Evolutionary conservation across 2,113 vertebrate genomes (phyloP).

Genomic region (Apteryx owenii): DNA sequence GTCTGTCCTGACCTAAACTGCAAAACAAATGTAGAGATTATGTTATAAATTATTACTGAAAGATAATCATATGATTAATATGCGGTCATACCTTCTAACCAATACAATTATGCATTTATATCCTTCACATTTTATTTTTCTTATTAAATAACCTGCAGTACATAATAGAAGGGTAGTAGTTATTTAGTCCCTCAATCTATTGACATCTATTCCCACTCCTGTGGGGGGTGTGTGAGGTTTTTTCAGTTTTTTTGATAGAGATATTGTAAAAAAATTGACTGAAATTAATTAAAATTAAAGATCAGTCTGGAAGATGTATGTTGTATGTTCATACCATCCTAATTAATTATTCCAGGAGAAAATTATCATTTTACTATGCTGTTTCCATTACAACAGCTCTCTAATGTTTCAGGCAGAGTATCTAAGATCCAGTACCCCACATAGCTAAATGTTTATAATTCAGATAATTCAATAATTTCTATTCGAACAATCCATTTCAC

Average conservation of each 20-base stretch:
- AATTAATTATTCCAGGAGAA: background rate
- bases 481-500: background rate
- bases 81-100: background rate
- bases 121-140: background rate
- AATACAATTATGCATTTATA: background rate
- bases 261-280: background rate
- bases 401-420: background rate
- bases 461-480: background rate
- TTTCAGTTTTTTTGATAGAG: accelerated
- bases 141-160: background rate
- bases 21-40: background rate
- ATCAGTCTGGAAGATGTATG: too few relatives aligned
- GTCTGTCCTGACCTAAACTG: background rate
- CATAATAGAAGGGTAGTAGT: background rate
- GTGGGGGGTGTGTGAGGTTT: too few relatives aligned
- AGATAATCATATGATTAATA: background rate
- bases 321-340: accelerated
- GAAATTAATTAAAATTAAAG: too few relatives aligned
- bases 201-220: background rate
- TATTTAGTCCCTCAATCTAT: background rate
- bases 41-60: background rate
- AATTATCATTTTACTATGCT: background rate
- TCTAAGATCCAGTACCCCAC: background rate
- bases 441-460: background rate
- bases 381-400: background rate